Conservation (phyloP, 2,113 vertebrate genomes). For the Gymnogyps californianus region DNA sequence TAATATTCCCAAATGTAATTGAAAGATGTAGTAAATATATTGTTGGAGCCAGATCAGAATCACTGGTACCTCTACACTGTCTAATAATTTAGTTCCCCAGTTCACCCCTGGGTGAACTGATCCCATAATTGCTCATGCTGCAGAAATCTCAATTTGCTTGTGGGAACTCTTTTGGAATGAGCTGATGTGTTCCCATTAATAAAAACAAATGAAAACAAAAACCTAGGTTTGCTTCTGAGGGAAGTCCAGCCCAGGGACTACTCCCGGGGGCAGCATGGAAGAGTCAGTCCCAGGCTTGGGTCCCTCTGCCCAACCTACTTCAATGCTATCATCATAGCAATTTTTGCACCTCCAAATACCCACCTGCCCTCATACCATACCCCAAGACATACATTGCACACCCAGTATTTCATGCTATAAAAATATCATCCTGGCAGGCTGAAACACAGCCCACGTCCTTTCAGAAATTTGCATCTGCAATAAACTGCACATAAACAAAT, state of each 20-base stretch:
- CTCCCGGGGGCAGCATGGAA: background rate
- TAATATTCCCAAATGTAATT: background rate
- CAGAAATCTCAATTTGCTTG: background rate
- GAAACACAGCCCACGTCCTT: background rate
- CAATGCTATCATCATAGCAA: rapidly evolving
- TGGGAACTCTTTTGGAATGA: background rate
- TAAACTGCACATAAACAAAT: background rate
- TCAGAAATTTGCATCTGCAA: background rate
- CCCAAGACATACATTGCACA: background rate
- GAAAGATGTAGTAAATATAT: background rate
- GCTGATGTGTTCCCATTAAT: background rate
- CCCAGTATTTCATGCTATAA: background rate
- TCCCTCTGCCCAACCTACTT: background rate
- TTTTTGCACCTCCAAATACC: background rate
- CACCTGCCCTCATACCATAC: background rate
- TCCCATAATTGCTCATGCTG: background rate
- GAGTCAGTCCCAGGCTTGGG: background rate
- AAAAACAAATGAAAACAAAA: background rate
- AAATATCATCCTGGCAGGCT: background rate
- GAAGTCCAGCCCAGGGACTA: background rate
- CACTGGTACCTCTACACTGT: background rate
- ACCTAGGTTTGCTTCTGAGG: background rate
- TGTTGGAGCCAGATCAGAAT: background rate
- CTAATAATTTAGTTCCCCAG: background rate
- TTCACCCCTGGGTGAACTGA: background rate